Evolutionary conservation across 53 echinoderm and acorn worm species (phyloP).

Genomic region (Zoroaster sp.): DNA sequence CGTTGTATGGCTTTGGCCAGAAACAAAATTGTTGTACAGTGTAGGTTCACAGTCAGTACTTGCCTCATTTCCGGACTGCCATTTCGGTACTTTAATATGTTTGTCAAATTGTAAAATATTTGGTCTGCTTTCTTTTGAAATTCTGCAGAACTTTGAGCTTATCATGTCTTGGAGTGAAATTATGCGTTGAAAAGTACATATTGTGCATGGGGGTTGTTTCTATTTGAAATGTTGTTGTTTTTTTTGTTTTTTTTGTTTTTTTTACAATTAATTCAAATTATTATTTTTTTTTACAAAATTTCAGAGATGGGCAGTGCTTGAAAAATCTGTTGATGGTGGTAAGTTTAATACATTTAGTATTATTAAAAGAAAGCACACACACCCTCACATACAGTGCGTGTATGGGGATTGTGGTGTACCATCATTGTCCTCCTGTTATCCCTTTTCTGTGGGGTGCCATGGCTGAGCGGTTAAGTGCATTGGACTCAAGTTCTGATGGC

Average conservation of each 20-base stretch:
- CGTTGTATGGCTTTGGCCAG: background rate
- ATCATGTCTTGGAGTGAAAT: no score
- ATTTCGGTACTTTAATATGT: background rate
- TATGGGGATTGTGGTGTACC: no score
- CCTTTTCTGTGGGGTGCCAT: no score
- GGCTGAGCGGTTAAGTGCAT: no score
- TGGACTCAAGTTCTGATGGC: no score
- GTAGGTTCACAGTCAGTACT: background rate
- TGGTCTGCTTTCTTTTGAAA: no score
- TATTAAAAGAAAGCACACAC: no score
- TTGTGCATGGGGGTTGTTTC: background rate
- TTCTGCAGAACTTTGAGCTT: no score
- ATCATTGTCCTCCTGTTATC: background rate
- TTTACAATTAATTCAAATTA: background rate
- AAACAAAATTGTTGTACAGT: background rate
- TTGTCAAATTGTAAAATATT: no score
- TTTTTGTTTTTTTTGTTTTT: background rate
- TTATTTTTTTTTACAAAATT: slow-evolving; percentile 9
- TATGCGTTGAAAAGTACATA: no score
- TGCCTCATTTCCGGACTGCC: no score
- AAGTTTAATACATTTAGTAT: background rate
- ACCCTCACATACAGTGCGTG: no score
- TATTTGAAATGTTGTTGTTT: background rate
- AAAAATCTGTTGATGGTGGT: slow-evolving; percentile 69
- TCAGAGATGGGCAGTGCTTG: slow-evolving; percentile 86